These are phyloP conservation scores for Exocentrus adspersus DNA, from an alignment of 2,888 invertebrate genomes.

Conservation along the genomic window DNA sequence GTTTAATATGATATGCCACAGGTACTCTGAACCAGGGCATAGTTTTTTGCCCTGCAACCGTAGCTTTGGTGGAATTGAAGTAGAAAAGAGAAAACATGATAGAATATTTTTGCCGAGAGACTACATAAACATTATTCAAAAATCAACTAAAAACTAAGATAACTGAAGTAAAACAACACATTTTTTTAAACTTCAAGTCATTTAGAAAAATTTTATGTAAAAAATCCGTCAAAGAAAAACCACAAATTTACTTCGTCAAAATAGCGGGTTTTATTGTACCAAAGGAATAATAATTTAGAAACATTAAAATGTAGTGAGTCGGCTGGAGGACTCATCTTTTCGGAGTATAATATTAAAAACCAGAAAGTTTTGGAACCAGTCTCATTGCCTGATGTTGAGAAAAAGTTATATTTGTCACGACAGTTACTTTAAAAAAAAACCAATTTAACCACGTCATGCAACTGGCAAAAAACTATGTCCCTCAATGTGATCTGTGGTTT, in stretches of 20 bases:
- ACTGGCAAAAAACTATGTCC: too few relatives aligned
- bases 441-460: too few relatives aligned
- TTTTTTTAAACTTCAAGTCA: not conserved
- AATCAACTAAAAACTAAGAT: not conserved
- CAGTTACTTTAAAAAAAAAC: too few relatives aligned
- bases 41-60: slow-evolving; percentile 26
- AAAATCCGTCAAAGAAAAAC: not conserved
- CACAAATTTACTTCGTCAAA: not conserved
- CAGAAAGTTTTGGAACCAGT: too few relatives aligned
- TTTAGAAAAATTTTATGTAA: not conserved
- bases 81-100: slow-evolving; percentile 20
- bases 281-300: too few relatives aligned
- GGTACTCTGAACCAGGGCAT: slow-evolving; percentile 29
- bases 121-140: not conserved
- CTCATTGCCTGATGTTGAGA: too few relatives aligned
- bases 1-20: slow-evolving; percentile 13
- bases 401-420: too few relatives aligned
- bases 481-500: too few relatives aligned
- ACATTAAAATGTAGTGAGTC: too few relatives aligned
- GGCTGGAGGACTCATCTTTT: too few relatives aligned
- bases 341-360: too few relatives aligned
- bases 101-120: slow-evolving; percentile 2
- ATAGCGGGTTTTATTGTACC: too few relatives aligned
- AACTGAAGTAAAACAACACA: not conserved
- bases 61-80: slow-evolving; percentile 20